These are phyloP conservation scores for Lasius fuliginosus DNA, from an alignment of 2,888 invertebrate species.

Conservation along the genomic window DNA sequence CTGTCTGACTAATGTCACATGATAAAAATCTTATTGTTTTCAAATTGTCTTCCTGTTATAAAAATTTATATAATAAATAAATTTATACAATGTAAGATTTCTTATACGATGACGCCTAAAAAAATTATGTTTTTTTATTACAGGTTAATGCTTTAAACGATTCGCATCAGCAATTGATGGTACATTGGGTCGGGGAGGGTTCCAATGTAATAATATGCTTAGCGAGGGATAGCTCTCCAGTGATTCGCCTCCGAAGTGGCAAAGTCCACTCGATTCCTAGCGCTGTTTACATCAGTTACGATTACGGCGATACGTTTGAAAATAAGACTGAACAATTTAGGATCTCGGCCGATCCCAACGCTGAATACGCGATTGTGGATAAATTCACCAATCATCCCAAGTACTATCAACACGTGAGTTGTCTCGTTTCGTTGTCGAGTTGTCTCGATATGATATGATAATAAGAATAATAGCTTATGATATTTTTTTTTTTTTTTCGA, in stretches of 20 bases:
- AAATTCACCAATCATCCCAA: conserved; percentile 95
- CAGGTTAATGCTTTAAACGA: conserved; percentile 94
- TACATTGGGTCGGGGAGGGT: conserved; percentile 96
- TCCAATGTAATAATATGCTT: conserved; percentile 95
- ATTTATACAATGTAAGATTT: background rate
- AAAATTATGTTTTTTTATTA: conserved; percentile 34
- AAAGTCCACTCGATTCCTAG: conserved; percentile 87
- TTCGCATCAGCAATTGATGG: conserved; percentile 95
- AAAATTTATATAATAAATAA: background rate
- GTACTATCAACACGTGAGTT: conserved; percentile 91
- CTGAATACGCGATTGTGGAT: conserved; percentile 91
- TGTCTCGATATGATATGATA: no score
- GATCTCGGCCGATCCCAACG: conserved; percentile 85
- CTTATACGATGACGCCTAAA: background rate
- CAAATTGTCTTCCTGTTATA: background rate
- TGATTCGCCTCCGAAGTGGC: conserved; percentile 75
- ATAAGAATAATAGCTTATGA: background rate
- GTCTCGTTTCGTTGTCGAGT: conserved; percentile 83
- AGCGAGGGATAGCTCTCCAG: conserved; percentile 91
- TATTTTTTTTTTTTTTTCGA: background rate
- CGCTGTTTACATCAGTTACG: conserved; percentile 94
- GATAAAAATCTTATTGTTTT: conserved; percentile 9
- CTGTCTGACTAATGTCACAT: background rate
- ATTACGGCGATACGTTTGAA: conserved; percentile 94
- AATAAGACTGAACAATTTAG: conserved; percentile 91